Evolutionary conservation across 2,113 vertebrate species (phyloP).

Genomic region (Galemys pyrenaicus): DNA sequence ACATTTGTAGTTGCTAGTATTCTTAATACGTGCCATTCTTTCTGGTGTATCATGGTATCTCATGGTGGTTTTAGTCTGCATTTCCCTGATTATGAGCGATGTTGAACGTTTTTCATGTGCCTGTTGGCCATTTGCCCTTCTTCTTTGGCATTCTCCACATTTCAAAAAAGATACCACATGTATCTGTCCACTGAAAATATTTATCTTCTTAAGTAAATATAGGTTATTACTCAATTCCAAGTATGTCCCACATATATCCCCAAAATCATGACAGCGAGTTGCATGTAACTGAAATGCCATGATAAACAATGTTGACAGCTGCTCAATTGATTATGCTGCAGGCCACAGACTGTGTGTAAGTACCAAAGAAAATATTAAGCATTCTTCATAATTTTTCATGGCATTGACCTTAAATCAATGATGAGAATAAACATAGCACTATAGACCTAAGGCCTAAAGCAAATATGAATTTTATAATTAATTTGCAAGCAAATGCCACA

Average conservation of each 20-base stretch:
- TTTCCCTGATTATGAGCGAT: too few relatives aligned
- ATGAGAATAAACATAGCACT: constrained; percentile 38
- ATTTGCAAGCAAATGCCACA: constrained; percentile 52
- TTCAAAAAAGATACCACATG: neutral
- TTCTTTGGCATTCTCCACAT: too few relatives aligned
- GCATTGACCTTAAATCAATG: neutral
- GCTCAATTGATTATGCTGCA: neutral
- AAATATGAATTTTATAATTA: constrained; percentile 54
- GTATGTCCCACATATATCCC: neutral
- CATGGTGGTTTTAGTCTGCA: too few relatives aligned
- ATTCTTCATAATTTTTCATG: neutral
- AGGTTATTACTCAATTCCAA: neutral
- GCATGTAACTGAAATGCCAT: neutral
- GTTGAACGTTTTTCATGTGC: too few relatives aligned
- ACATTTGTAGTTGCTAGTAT: too few relatives aligned
- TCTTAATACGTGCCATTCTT: too few relatives aligned
- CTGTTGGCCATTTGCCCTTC: too few relatives aligned
- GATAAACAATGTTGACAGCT: neutral
- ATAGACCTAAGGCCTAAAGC: neutral
- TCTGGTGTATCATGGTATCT: too few relatives aligned
- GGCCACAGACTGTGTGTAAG: neutral
- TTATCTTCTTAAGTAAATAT: neutral
- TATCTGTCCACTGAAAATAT: neutral
- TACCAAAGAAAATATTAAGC: neutral
- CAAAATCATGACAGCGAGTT: constrained; percentile 10